Evolutionary conservation across 2,113 vertebrate species (phyloP).

Genomic region (Uria lomvia): DNA sequence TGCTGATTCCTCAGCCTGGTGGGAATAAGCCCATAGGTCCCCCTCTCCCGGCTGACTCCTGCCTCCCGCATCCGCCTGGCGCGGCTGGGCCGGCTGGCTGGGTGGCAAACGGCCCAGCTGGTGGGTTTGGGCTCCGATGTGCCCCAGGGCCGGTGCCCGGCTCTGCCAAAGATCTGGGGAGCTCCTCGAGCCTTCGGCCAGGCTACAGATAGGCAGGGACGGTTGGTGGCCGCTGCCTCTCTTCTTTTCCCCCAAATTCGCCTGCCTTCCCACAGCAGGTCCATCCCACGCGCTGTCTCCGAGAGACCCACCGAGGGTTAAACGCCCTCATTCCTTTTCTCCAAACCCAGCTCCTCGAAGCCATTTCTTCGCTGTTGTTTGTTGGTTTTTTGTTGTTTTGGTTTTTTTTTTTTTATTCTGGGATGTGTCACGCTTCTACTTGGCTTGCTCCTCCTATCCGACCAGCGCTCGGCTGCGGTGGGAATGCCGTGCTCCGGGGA

Average conservation of each 20-base stretch:
- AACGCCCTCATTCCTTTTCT: background rate
- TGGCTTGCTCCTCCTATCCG: background rate
- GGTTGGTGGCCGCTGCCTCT: background rate
- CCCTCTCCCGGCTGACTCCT: background rate
- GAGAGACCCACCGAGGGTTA: background rate
- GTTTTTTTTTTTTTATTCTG: background rate
- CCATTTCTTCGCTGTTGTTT: background rate
- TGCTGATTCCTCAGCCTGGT: background rate
- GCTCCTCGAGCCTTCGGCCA: background rate
- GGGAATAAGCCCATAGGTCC: background rate
- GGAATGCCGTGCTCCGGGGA: background rate
- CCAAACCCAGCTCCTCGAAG: background rate
- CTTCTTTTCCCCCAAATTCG: background rate
- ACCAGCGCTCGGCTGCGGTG: background rate
- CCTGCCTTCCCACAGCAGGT: background rate
- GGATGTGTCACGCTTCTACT: background rate
- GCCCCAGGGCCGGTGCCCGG: background rate
- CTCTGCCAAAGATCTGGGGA: background rate
- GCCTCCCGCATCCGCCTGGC: background rate
- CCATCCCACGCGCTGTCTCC: fast-evolving
- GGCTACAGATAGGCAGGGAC: background rate
- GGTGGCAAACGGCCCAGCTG: background rate
- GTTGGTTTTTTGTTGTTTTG: background rate
- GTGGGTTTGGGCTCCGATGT: fast-evolving
- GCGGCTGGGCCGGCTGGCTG: background rate